Conservation (phyloP, 2,888 invertebrate species). For the Strigamia maritima region DNA sequence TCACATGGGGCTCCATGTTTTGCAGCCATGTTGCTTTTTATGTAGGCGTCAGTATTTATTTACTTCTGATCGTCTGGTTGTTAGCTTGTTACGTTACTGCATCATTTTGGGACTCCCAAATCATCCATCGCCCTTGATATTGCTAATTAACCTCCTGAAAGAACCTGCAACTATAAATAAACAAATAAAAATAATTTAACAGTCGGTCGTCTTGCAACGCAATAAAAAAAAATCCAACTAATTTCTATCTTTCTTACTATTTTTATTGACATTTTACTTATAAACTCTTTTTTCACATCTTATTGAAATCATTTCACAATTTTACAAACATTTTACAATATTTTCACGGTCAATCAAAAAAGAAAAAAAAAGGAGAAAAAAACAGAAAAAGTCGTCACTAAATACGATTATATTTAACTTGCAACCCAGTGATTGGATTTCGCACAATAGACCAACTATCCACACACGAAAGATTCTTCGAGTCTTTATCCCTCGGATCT, state of each 20-base stretch:
- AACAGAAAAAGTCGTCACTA: too few species aligned
- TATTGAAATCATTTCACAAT: background rate
- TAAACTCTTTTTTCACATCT: background rate
- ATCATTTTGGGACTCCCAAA: too few species aligned
- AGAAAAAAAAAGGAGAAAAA: background rate
- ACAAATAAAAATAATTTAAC: too few species aligned
- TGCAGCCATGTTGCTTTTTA: too few species aligned
- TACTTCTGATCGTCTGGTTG: too few species aligned
- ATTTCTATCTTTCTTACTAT: background rate
- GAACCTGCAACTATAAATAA: too few species aligned
- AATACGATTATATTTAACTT: background rate
- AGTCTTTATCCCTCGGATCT: background rate
- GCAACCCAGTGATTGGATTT: background rate
- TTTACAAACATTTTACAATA: background rate
- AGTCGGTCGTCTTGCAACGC: too few species aligned
- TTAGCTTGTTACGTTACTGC: too few species aligned
- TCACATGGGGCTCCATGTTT: too few species aligned
- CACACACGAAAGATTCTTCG: background rate
- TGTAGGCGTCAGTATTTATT: too few species aligned
- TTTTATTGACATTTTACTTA: background rate
- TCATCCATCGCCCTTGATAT: too few species aligned
- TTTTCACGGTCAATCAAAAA: background rate
- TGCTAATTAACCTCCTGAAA: too few species aligned
- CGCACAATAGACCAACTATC: background rate
- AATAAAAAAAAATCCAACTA: background rate